Evolutionary conservation across 2,113 vertebrate genomes (phyloP), one percentile per base, ranked within the genome.

Genomic region (Prunella fulvescens): DNA sequence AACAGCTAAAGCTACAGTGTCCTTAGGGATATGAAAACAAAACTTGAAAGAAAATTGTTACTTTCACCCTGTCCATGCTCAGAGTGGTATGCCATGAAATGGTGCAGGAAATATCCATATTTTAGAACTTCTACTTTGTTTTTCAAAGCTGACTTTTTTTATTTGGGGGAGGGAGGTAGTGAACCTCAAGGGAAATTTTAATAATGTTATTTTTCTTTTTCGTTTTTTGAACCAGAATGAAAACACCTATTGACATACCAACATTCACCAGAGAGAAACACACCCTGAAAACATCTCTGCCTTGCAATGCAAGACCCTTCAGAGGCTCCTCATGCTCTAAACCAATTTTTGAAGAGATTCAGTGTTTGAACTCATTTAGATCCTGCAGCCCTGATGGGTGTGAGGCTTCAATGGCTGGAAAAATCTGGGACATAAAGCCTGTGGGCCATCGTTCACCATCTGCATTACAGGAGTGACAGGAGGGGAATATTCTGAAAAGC

Each of bases 81-180:
- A 62, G 39, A 44, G 17, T 18, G 17, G 12, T 31, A 51, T 5
- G 13, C 29, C 37, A 28, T 33, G 9, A 74, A 81, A 58, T 3
- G 7, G 44, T 29, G 28, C 10, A 19, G 67, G 19, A 81, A 81
- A 56, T 17, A 12, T 62, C 26, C 11, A 10, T 4, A 19, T 44
- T 84, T 81, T 28, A 76, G 14, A 44, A 47, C 19, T 60, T 66
- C 28, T n/a, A 9, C 3, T 40, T 74, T 7, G 25, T 35, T 54
- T 65, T 62, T 62, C 9, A 61, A 83, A 72, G 29, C 13, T 8
- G 64, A 54, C 14, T 13, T 48, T 13, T 48, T 51, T 74, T 74
- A 10, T 5, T 51, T 51, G 22, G 23, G 1, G 7, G 4, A 29
- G 1, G 5, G 0, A 6, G 1, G 20, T 16, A 79, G 66, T 25